Base-by-base conservation (phyloP, 2,888 invertebrate species). In the Dicyrtoma fusca region DNA sequence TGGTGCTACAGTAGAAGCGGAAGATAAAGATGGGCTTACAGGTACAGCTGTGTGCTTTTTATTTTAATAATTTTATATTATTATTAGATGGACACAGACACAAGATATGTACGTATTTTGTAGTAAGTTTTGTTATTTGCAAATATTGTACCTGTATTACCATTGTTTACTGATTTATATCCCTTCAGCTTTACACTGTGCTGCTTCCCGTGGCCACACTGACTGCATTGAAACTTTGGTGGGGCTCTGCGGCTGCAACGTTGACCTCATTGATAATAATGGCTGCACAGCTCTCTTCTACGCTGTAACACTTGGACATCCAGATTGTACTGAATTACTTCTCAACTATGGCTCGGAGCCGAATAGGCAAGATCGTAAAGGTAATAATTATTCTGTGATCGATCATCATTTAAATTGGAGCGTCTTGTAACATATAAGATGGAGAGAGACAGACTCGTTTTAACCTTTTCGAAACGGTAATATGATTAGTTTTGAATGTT, bases 271-370 rank as follows among this genome's bases (percentile, higher is more conserved):
- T 21, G 97, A 98, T 84, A 91, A 91, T 62, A 97, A 97, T 83
- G 97, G 96, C 0, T 97, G 97, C 83, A 95, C 97, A 0, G 93
- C 98, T 0, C 85, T 99, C 26, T 98, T 98, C 84, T 99, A 98
- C 83, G 94, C 98, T 3, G 95, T 96, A 1, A 97, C 97, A 0
- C 86, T 97, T 66, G 97, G 97, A 0, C 97, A 98, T 83, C 93
- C 94, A 0, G 95, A 97, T 82, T 94, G 96, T 19, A 95, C 96
- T 0, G 90, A 92, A 3, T 87, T 94, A 2, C 86, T 99, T 53
- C 86, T 99, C n/a, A 90, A 92, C 74, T 89, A 93, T 77, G 95
- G 94, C 0, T 94, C 97, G 0, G 91, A 97, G 83, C 90, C 95
- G 0, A 95, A 97, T 85, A 88, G 95, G 17, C 95, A 95, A 83